These are phyloP conservation scores for Stegostoma tigrinum DNA, from an alignment of 2,113 vertebrate species.

Conservation along the genomic window DNA sequence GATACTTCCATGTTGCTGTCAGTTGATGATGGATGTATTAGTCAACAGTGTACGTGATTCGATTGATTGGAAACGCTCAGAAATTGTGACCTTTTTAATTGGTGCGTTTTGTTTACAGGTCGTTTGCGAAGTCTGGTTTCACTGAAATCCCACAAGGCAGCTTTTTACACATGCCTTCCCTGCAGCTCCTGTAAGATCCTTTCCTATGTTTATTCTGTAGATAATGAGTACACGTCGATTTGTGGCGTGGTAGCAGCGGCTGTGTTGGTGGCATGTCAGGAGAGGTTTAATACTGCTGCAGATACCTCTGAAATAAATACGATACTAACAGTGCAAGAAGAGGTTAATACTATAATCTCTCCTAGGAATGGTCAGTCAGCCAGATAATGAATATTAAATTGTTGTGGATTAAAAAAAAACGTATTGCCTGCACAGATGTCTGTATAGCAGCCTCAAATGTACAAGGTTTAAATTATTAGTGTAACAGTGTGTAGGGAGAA, in stretches of 20 bases:
- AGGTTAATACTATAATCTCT: background rate
- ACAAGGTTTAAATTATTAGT: background rate
- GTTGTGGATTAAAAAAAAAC: background rate
- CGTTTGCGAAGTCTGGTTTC: slow-evolving; percentile 50
- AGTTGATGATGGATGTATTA: background rate
- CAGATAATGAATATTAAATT: background rate
- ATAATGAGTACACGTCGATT: background rate
- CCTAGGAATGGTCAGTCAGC: background rate
- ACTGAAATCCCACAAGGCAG: slow-evolving; percentile 49
- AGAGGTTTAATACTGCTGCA: background rate
- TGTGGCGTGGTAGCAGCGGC: too few species aligned
- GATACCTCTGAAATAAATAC: background rate
- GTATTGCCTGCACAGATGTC: background rate
- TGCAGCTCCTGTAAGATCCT: slow-evolving; percentile 53
- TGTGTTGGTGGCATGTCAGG: background rate
- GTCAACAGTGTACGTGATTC: background rate
- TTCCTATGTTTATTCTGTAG: background rate
- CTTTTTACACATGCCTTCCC: slow-evolving; percentile 46
- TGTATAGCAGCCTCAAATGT: background rate
- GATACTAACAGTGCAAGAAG: background rate
- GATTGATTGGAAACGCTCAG: background rate
- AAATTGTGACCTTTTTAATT: background rate
- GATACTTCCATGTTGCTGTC: background rate
- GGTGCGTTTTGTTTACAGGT: slow-evolving; percentile 43
- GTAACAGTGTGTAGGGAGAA: background rate